Conservation (phyloP, 92 coral and sea anemone genomes). For the Desmophyllum pertusum region DNA sequence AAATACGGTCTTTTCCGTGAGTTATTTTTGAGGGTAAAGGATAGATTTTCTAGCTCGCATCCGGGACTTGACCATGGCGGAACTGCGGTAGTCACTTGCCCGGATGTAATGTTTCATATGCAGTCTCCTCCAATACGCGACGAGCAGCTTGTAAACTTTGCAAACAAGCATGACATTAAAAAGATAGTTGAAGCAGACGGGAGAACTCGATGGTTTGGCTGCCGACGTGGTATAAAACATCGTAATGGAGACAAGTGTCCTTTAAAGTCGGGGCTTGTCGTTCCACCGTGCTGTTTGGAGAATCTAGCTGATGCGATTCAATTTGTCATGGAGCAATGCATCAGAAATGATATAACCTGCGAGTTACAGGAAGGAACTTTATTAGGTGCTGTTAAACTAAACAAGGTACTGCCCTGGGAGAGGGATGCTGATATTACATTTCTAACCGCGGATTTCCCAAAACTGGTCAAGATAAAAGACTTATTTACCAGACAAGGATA, state of each 20-base stretch:
- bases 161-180: slow-evolving; percentile 65
- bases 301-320: slow-evolving; percentile 89
- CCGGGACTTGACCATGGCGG: slow-evolving; percentile 52
- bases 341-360: slow-evolving; percentile 61
- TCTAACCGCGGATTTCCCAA: slow-evolving; percentile 70
- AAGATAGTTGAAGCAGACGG: slow-evolving; percentile 81
- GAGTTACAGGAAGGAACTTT: slow-evolving; percentile 93
- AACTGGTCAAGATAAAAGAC: slow-evolving; percentile 46
- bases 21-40: slow-evolving; percentile 72
- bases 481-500: slow-evolving; percentile 64
- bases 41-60: slow-evolving; percentile 23
- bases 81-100: slow-evolving; percentile 75
- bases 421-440: slow-evolving; percentile 89
- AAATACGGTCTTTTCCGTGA: slow-evolving; percentile 65
- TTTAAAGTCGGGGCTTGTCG: slow-evolving; percentile 65
- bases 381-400: slow-evolving; percentile 83
- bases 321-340: slow-evolving; percentile 83
- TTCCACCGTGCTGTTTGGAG: slow-evolving; percentile 93
- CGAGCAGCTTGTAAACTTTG: slow-evolving; percentile 64
- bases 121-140: slow-evolving; percentile 17
- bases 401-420: slow-evolving; percentile 89
- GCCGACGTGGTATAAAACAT: slow-evolving; percentile 74
- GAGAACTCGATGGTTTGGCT: slow-evolving; percentile 84
- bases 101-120: slow-evolving; percentile 81
- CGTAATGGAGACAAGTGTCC: slow-evolving; percentile 71